phyloP scores from a whole-genome alignment of 2,797 vertebrate genomes.

The Chelonia mydas region DNA sequence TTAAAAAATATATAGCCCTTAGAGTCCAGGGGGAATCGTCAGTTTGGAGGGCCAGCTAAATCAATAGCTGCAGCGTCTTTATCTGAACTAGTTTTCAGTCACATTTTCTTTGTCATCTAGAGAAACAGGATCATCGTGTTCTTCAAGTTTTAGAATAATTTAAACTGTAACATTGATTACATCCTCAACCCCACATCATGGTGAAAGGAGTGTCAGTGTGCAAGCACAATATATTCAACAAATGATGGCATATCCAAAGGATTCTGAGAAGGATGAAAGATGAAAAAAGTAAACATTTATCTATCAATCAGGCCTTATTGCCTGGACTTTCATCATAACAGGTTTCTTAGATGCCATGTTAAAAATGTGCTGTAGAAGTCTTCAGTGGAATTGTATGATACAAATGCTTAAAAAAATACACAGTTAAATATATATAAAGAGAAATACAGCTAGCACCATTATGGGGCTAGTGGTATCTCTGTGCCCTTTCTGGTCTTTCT shows the following conservation, averaged over 20 bases:
- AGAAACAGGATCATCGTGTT: neutral
- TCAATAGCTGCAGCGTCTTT: neutral
- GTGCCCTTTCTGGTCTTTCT: too few species aligned
- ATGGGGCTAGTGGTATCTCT: too few species aligned
- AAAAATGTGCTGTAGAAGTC: neutral
- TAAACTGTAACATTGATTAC: neutral
- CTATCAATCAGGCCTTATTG: neutral
- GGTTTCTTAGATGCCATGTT: neutral
- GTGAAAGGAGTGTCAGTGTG: neutral
- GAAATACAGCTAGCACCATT: too few species aligned
- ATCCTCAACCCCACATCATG: neutral
- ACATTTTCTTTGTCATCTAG: neutral
- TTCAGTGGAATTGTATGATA: neutral
- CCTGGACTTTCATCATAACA: neutral
- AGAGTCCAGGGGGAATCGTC: neutral
- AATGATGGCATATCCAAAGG: neutral
- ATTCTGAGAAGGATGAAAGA: neutral
- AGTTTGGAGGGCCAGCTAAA: neutral
- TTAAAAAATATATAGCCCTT: neutral
- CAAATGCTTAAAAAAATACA: neutral
- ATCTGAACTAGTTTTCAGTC: neutral
- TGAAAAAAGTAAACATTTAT: constrained; percentile 14
- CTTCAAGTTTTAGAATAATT: neutral
- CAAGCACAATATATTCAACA: neutral
- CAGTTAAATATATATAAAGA: too few species aligned